Evolutionary conservation across 1,140 invertebrate genomes (phyloP).

Genomic region (Cepaea nemoralis): DNA sequence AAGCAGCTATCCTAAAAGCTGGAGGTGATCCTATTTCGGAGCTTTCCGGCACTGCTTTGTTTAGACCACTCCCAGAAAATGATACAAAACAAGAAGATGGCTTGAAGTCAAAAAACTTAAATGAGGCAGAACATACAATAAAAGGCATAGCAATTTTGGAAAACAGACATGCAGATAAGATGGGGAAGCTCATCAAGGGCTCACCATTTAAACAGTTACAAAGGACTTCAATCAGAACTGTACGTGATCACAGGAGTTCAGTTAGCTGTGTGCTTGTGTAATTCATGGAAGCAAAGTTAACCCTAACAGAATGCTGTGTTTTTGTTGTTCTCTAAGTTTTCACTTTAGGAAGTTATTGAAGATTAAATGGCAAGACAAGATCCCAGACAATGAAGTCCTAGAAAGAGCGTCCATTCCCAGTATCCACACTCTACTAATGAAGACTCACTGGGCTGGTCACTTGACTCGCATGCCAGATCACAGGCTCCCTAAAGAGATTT

Average conservation of each 20-base stretch:
- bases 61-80: slow-evolving; percentile 37
- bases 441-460: too few species aligned
- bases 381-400: too few species aligned
- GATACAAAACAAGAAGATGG: not conserved
- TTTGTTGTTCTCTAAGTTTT: too few species aligned
- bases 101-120: not conserved
- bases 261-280: slow-evolving; percentile 31
- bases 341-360: too few species aligned
- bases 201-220: slow-evolving; percentile 16
- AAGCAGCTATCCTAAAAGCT: slow-evolving; percentile 49
- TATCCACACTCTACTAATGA: too few species aligned
- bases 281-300: not conserved
- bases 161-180: slow-evolving; percentile 33
- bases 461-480: too few species aligned
- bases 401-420: too few species aligned
- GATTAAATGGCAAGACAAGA: too few species aligned
- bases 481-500: too few species aligned
- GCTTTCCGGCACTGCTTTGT: slow-evolving; percentile 30
- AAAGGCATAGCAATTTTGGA: slow-evolving; percentile 33
- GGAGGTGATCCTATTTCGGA: slow-evolving; percentile 55
- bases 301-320: too few species aligned
- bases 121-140: slow-evolving; percentile 15
- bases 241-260: slow-evolving; percentile 18
- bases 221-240: not conserved
- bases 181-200: slow-evolving; percentile 28